A percentile compares a stretch with the other conserved stretches of the same genome.
These are phyloP conservation scores for Hedychridium roseum DNA, from an alignment of 2,888 invertebrate genomes.

Conservation along the genomic window DNA sequence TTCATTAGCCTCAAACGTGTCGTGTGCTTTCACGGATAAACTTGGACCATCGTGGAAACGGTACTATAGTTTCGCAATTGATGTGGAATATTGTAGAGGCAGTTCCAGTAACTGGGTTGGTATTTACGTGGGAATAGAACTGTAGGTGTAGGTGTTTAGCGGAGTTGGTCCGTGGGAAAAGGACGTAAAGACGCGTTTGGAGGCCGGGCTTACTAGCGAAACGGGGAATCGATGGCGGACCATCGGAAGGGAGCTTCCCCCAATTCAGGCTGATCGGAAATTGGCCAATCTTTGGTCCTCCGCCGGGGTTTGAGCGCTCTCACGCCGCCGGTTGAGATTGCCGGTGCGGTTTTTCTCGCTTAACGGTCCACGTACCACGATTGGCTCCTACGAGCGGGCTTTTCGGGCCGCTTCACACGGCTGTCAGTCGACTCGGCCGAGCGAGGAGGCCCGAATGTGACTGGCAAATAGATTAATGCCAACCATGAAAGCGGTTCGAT, in stretches of 20 bases:
- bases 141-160: too few species aligned
- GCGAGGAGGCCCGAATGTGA: constrained; percentile 8
- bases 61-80: too few species aligned
- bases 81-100: too few species aligned
- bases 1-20: too few species aligned
- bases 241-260: constrained; percentile 27
- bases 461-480: constrained; percentile 20
- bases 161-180: too few species aligned
- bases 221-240: constrained; percentile 8
- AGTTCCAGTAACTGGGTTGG: too few species aligned
- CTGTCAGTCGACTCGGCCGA: neutral
- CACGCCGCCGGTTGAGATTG: constrained; percentile 27
- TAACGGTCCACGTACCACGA: constrained; percentile 32
- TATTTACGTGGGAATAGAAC: too few species aligned
- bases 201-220: too few species aligned
- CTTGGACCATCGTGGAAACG: too few species aligned
- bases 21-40: too few species aligned
- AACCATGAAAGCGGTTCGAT: too few species aligned
- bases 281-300: constrained; percentile 41
- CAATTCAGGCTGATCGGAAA: constrained; percentile 37
- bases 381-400: constrained; percentile 23
- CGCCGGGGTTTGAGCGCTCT: constrained; percentile 12
- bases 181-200: too few species aligned
- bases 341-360: constrained; percentile 33
- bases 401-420: constrained; percentile 11